Evolutionary conservation across 2,888 invertebrate genomes (phyloP).

Genomic region (Protonemura montana): DNA sequence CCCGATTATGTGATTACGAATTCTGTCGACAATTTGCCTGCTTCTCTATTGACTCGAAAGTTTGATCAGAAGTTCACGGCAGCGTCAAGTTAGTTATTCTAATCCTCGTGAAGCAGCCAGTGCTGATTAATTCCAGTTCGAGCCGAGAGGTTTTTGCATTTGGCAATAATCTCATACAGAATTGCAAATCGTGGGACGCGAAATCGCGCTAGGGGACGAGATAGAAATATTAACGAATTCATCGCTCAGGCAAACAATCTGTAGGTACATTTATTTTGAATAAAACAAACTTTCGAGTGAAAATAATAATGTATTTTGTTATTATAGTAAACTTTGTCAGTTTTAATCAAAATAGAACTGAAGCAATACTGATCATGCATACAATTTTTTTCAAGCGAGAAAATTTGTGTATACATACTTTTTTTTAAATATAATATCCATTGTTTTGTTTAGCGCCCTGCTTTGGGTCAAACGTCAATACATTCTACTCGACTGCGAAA

Average conservation of each 20-base stretch:
- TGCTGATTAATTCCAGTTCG: neutral
- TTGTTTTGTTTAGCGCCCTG: too few relatives aligned
- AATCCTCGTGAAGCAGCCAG: neutral
- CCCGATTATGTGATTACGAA: neutral
- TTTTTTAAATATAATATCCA: neutral
- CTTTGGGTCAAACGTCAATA: neutral
- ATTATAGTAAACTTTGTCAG: neutral
- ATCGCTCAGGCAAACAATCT: neutral
- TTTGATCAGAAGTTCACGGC: neutral
- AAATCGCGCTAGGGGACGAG: neutral
- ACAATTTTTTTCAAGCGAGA: too few relatives aligned
- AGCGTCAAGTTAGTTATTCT: neutral
- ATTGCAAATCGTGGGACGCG: neutral
- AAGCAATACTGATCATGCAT: neutral
- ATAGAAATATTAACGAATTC: neutral
- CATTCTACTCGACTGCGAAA: neutral
- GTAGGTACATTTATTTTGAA: neutral
- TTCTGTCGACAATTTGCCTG: neutral
- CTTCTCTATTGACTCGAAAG: neutral
- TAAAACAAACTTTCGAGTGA: neutral
- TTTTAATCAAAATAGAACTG: neutral
- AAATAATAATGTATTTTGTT: neutral
- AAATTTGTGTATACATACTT: neutral
- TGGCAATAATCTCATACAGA: neutral
- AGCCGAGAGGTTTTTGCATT: neutral